A percentile compares a stretch with the other conserved stretches of the same genome.
Conservation (phyloP, 2,888 invertebrate genomes). For the Drosophila cognata region DNA sequence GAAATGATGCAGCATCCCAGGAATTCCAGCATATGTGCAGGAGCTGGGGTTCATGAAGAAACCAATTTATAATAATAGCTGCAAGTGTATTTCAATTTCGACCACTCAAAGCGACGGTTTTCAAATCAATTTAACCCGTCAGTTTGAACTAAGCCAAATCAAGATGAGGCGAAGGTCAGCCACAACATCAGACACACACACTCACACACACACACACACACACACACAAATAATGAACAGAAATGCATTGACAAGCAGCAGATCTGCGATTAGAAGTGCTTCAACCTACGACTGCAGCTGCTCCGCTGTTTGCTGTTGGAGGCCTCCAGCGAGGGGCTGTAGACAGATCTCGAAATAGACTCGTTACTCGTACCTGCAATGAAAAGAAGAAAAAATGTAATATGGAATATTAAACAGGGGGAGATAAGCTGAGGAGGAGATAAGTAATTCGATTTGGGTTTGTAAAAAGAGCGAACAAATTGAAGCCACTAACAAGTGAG, state of each 20-base stretch:
- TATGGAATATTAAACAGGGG: constrained; percentile 34
- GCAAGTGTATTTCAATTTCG: constrained; percentile 15
- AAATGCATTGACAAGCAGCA: constrained; percentile 48
- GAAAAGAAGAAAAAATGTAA: constrained; percentile 7
- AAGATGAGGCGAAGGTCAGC: constrained; percentile 39
- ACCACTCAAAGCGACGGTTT: constrained; percentile 18
- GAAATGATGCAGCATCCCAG: too few species aligned
- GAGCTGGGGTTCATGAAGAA: too few species aligned
- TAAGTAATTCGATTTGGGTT: constrained; percentile 30
- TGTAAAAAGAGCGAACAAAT: constrained; percentile 3
- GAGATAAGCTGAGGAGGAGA: constrained; percentile 3
- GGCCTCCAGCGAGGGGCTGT: neutral
- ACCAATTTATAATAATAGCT: too few species aligned
- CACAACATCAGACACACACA: neutral
- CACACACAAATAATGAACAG: constrained; percentile 36
- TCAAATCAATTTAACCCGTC: constrained; percentile 18
- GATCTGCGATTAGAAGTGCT: constrained; percentile 36
- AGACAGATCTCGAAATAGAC: constrained; percentile 20
- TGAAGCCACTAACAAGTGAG: neutral
- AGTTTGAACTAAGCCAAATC: constrained; percentile 1
- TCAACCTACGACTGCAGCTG: neutral
- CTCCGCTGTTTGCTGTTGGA: neutral
- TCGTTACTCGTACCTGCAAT: constrained; percentile 44
- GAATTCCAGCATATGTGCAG: too few species aligned
- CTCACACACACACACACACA: neutral